Percentiles rank a stretch among this genome's conserved stretches.
Evolutionary conservation across 2,113 vertebrate genomes (phyloP).

Genomic region (Plestiodon gilberti): DNA sequence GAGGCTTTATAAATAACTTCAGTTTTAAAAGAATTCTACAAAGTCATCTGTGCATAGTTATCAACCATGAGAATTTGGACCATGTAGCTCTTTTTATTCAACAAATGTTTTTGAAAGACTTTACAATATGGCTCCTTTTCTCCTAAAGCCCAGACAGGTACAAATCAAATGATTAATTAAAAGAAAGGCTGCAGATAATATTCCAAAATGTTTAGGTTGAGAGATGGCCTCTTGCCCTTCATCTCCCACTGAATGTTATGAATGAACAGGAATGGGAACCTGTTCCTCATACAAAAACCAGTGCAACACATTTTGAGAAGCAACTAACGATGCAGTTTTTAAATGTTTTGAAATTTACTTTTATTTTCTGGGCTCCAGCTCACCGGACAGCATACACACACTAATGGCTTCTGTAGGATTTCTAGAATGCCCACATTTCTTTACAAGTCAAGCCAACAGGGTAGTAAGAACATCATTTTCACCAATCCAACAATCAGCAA

Average conservation of each 20-base stretch:
- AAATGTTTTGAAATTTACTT: background rate
- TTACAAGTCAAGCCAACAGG: too few species aligned
- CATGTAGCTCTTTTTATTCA: conserved; percentile 33
- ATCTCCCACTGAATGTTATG: background rate
- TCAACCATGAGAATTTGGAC: background rate
- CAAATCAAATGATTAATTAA: conserved; percentile 10
- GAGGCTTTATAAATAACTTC: background rate
- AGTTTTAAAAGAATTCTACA: background rate
- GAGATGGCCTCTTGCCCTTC: background rate
- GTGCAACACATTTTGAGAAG: background rate
- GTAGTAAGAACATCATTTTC: too few species aligned
- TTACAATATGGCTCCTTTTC: conserved; percentile 31
- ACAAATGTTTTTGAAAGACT: conserved; percentile 41
- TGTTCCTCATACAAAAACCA: background rate
- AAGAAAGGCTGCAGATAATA: conserved; percentile 1
- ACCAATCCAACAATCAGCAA: too few species aligned
- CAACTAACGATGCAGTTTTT: background rate
- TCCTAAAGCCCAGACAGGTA: conserved; percentile 25
- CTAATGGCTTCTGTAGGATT: background rate
- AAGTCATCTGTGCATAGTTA: background rate
- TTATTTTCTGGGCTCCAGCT: background rate
- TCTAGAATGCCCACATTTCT: background rate
- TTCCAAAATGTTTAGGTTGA: background rate
- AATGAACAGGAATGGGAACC: background rate
- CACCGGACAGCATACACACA: background rate